These are phyloP conservation scores for Adoxophyes honmai DNA, from an alignment of 1,140 invertebrate genomes.

Conservation along the genomic window DNA sequence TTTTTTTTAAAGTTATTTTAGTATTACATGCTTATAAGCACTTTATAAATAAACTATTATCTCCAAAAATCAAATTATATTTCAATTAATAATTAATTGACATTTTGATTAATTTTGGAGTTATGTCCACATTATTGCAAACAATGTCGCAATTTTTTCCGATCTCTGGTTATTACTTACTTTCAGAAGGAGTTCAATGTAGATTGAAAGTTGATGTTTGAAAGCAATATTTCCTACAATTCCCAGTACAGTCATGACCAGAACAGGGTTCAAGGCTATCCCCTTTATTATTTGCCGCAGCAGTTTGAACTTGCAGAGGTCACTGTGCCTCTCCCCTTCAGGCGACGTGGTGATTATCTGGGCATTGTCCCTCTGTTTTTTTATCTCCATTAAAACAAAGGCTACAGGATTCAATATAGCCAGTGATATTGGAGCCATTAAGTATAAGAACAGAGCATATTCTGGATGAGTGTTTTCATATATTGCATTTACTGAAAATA, in stretches of 20 bases:
- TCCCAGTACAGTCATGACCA: slow-evolving; percentile 95
- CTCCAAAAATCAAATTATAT: too few relatives aligned
- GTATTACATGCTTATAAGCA: too few relatives aligned
- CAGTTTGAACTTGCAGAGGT: slow-evolving; percentile 40
- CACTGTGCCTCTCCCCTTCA: slow-evolving; percentile 27
- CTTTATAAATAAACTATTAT: too few relatives aligned
- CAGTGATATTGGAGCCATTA: slow-evolving; percentile 96
- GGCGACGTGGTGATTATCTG: slow-evolving; percentile 18
- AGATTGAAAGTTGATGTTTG: slow-evolving; percentile 85
- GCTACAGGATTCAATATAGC: slow-evolving; percentile 95
- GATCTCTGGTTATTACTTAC: slow-evolving; percentile 65
- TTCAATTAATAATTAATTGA: too few relatives aligned
- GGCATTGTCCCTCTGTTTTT: slow-evolving; percentile 78
- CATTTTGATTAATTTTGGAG: too few relatives aligned
- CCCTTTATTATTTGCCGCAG: slow-evolving; percentile 78
- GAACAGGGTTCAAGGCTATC: slow-evolving; percentile 91
- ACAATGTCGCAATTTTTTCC: too few relatives aligned
- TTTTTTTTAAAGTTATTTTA: too few relatives aligned
- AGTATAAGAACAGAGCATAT: slow-evolving; percentile 93
- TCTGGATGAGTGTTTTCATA: slow-evolving; percentile 90
- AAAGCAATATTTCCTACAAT: slow-evolving; percentile 92
- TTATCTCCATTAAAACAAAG: slow-evolving; percentile 93
- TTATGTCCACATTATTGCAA: too few relatives aligned
- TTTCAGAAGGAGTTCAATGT: slow-evolving; percentile 86
- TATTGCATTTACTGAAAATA: slow-evolving; percentile 83